Evolutionary conservation across 2,888 invertebrate species (phyloP).

Genomic region (Aricia artaxerxes): DNA sequence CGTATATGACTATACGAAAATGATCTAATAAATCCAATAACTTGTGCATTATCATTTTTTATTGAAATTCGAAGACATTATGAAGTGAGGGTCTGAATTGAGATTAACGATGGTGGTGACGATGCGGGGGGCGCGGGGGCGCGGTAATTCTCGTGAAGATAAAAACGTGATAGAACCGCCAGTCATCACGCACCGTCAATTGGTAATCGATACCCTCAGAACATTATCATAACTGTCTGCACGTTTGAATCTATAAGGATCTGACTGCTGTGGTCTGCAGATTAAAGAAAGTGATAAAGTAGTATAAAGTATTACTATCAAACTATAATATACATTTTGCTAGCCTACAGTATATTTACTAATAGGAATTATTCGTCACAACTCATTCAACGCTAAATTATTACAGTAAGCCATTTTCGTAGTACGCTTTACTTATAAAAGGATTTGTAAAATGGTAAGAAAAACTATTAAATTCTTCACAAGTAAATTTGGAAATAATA

Average conservation of each 20-base stretch:
- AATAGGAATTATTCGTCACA: too few relatives aligned
- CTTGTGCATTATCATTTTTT: conserved; percentile 8
- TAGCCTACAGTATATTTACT: too few relatives aligned
- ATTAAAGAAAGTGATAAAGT: background rate
- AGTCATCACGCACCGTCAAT: background rate
- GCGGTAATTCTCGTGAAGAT: conserved; percentile 7
- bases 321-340: too few relatives aligned
- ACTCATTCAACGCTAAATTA: too few relatives aligned
- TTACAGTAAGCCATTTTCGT: too few relatives aligned
- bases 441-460: too few relatives aligned
- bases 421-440: too few relatives aligned
- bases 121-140: background rate
- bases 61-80: conserved; percentile 10
- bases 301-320: too few relatives aligned
- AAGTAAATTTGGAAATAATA: too few relatives aligned
- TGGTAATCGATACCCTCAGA: background rate
- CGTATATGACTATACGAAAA: background rate
- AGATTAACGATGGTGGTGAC: conserved; percentile 22
- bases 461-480: too few relatives aligned
- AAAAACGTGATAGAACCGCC: background rate
- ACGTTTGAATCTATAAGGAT: background rate
- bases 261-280: background rate
- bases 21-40: conserved; percentile 1
- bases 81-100: conserved; percentile 15
- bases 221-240: background rate